Evolutionary conservation across 1,140 invertebrate genomes (phyloP), one percentile per base, ranked within the genome.

Genomic region (Chironomus striatipennis): DNA sequence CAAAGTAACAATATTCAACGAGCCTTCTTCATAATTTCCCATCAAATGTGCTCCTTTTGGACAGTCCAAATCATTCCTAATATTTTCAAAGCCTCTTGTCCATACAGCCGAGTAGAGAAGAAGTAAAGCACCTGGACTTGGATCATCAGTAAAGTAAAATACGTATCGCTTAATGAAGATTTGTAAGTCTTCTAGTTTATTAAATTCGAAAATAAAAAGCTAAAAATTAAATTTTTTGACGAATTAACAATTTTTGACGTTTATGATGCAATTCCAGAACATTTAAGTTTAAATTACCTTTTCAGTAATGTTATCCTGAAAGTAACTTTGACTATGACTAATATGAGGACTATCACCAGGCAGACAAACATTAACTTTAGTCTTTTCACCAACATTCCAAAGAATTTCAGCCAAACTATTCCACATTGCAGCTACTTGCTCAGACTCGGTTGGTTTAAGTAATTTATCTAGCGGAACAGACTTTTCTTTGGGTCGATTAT

Each of bases 301-400:
- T 81, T 94, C 91, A 73, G 92, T 93, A 70, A 93, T 84, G 7
- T 88, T 87, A 78, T 93, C 92, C 76, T 89, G 88, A 76, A 91
- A 90, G 77, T 91, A 92, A 20, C 86, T 84, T 65, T 88, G 85
- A 75, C 86, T 89, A 76, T 92, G 90, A 73, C 88, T 87, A 73
- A 92, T 84, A 78, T 91, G 89, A 0, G 84, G 80, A 20, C 47
- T 86, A 12, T 89, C 87, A 74, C 90, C 88, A 0, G 90, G 90
- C 64, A 93, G 80, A 67, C 84, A 88, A 0, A 93, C 86, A 42
- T 86, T 82, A 1, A 87, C 89, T 77, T 86, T 88, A 21, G 86
- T 84, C 75, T 88, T 86, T 10, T 87, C 87, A 7, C 88, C 86
- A 78, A 82, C 83, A 79, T 87, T 87, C 88, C 90, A 92, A 76